Conservation (phyloP, 2,113 vertebrate genomes). For the Varanus salvator region DNA sequence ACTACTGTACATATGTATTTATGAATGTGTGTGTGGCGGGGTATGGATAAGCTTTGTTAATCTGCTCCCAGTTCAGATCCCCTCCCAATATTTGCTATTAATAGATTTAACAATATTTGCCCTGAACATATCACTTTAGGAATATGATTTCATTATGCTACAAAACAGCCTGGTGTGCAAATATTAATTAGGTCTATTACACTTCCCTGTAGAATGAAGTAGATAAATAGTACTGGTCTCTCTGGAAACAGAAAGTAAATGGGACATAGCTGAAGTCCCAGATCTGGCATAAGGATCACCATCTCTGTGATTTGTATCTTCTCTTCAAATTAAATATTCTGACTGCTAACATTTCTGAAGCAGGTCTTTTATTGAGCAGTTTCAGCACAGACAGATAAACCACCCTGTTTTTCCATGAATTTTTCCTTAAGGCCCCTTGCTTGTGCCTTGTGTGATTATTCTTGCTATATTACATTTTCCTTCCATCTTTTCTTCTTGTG, state of each 20-base stretch:
- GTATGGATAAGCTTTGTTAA: not conserved
- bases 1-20: not conserved
- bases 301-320: slow-evolving; percentile 52
- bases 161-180: slow-evolving; percentile 69
- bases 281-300: slow-evolving; percentile 49
- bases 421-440: no score
- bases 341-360: slow-evolving; percentile 18
- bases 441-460: no score
- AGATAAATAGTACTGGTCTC: slow-evolving; percentile 70
- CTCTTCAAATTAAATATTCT: slow-evolving; percentile 8
- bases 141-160: slow-evolving; percentile 71
- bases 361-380: not conserved
- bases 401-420: not conserved
- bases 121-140: slow-evolving; percentile 68
- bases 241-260: slow-evolving; percentile 63
- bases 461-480: no score
- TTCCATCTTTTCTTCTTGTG: no score
- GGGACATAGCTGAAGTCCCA: slow-evolving; percentile 63
- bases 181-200: slow-evolving; percentile 71
- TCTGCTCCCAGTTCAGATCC: slow-evolving; percentile 23
- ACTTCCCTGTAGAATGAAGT: slow-evolving; percentile 67
- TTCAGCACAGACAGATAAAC: not conserved
- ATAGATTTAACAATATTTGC: slow-evolving; percentile 61
- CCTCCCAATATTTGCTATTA: slow-evolving; percentile 55
- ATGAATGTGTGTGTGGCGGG: not conserved